Conservation (phyloP, 2,797 vertebrate species). For the Sylvilagus floridanus region DNA sequence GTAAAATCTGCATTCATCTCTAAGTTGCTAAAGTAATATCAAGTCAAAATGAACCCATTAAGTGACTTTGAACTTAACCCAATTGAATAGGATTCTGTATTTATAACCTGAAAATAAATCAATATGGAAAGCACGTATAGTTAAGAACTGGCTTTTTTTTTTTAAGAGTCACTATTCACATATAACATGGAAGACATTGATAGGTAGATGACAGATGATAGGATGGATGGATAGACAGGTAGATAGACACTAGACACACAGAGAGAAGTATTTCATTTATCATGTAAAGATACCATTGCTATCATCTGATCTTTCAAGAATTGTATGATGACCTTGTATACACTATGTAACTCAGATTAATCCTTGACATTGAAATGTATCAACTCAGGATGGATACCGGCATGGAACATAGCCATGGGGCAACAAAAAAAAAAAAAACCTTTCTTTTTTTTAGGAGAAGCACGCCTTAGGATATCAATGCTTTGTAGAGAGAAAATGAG, state of each 20-base stretch:
- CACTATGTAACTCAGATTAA: constrained; percentile 19
- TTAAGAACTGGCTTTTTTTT: neutral
- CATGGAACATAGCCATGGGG: neutral
- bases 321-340: neutral
- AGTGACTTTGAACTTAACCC: constrained; percentile 10
- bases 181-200: constrained; percentile 18
- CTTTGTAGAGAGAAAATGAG: constrained; percentile 47
- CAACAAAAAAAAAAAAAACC: neutral
- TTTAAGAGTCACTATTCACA: constrained; percentile 31
- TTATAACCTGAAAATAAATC: constrained; percentile 58
- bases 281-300: constrained; percentile 43
- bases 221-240: neutral
- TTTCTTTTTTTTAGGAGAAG: neutral
- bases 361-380: neutral
- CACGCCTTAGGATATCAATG: neutral
- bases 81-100: neutral
- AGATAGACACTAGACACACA: neutral
- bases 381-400: neutral
- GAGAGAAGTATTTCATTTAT: constrained; percentile 12
- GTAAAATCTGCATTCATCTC: constrained; percentile 49
- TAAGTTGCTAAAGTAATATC: constrained; percentile 13
- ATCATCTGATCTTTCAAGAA: constrained; percentile 46
- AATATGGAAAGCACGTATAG: neutral
- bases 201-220: neutral
- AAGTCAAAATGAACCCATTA: constrained; percentile 62